Conservation (phyloP, 2,113 vertebrate genomes). For the Laterallus jamaicensis region DNA sequence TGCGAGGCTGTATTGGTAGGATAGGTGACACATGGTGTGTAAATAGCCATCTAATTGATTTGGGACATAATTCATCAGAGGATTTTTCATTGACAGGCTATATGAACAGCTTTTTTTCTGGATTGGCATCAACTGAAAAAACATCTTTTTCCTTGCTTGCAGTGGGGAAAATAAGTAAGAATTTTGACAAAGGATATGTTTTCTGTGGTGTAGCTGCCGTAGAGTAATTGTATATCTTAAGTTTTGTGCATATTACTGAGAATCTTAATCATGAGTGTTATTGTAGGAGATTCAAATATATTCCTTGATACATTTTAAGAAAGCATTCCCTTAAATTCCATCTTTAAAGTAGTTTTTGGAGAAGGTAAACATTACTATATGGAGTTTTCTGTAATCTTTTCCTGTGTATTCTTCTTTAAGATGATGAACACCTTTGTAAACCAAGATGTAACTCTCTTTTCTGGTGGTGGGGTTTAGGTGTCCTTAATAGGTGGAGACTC, state of each 20-base stretch:
- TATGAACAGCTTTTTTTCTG: not conserved
- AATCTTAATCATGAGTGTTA: not conserved
- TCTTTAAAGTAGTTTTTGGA: not conserved
- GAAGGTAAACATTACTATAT: not conserved
- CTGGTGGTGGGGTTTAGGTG: constrained; percentile 14
- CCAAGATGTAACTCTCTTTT: not conserved
- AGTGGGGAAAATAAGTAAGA: not conserved
- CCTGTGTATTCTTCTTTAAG: not conserved
- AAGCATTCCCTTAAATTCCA: accelerated
- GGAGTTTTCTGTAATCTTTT: not conserved
- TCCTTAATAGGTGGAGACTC: not conserved
- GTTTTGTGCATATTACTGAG: not conserved
- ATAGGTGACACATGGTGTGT: not conserved
- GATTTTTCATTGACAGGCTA: not conserved
- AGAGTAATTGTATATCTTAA: not conserved
- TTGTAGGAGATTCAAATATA: not conserved
- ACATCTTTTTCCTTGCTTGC: not conserved
- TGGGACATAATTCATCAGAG: not conserved
- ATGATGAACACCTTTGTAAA: not conserved
- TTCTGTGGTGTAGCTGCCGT: not conserved
- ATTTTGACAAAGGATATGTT: not conserved
- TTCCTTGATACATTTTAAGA: not conserved
- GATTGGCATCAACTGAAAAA: not conserved
- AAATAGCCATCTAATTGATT: not conserved
- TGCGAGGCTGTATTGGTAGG: not conserved